Evolutionary conservation across 2,888 invertebrate genomes (phyloP), one percentile per base, ranked within the genome.

Genomic region (Thyatira batis): DNA sequence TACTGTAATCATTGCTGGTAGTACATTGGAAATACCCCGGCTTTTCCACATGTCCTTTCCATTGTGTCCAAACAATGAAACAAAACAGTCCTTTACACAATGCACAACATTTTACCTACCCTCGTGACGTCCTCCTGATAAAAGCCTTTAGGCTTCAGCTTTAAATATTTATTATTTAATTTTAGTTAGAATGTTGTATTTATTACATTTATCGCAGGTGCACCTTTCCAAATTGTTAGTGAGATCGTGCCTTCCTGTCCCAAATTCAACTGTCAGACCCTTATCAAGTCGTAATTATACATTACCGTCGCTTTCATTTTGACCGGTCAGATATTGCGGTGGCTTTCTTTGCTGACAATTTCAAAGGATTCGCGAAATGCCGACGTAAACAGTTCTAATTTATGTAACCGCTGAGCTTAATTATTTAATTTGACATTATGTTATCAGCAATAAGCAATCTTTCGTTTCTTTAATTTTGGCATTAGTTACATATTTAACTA

Each of bases 261-360:
- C 82, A 82, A 88, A 89, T 86, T 87, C 87, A 74, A 81, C 87
- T 90, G 90, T 91, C 90, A 82, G 84, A 91, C 90, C 90, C 90
- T 84, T 83, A 84, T 91, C 90, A 90, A 78, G 67, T 67, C 81
- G 78, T 89, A 91, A 90, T 90, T 90, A 89, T 89, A 89, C 86
- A 89, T 88, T 89, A 87, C 87, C 80, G 82, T 76, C 78, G 82
- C 81, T 85, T 86, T 87, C 85, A 87, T 89, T 89, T 83, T 72
- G 79, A 77, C 76, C 69, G 70, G 65, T 65, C 69, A 71, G 72
- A 75, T 79, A 78, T 80, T 74, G 65, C 63, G 72, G 74, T 71
- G 71, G 73, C 71, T 80, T 80, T 75, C 73, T 76, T 76, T 67
- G 67, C 76, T 75, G 76, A 77, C 76, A 74, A 69, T 76, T 61